Percentiles rank a stretch among this genome's conserved stretches.
Evolutionary conservation across 2,797 vertebrate species (phyloP).

Genomic region (Delichon dasypus): DNA sequence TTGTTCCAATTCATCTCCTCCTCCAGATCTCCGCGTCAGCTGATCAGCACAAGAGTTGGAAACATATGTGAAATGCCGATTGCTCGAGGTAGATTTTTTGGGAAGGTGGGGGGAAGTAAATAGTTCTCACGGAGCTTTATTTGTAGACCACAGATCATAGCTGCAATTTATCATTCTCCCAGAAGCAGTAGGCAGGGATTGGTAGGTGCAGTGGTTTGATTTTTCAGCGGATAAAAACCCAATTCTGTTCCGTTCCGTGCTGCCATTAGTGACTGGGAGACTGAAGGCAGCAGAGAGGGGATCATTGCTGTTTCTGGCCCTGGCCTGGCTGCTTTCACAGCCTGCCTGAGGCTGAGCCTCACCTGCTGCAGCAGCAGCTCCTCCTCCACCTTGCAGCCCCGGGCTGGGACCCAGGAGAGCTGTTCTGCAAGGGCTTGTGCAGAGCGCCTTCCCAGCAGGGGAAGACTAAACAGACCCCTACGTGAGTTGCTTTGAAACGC

Average conservation of each 20-base stretch:
- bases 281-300: not conserved
- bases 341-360: not conserved
- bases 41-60: not conserved
- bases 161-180: not conserved
- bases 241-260: not conserved
- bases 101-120: not conserved
- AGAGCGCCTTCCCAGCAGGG: not conserved
- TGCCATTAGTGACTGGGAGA: not conserved
- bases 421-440: not conserved
- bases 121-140: not conserved
- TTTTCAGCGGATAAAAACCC: not conserved
- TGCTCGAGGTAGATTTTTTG: not conserved
- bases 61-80: not conserved
- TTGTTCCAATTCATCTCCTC: not conserved
- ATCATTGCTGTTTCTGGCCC: not conserved
- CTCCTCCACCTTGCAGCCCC: not conserved
- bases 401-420: not conserved
- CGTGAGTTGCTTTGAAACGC: not conserved
- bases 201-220: not conserved
- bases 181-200: not conserved
- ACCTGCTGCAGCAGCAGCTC: not conserved
- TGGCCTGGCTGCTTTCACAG: not conserved
- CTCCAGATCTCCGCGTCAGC: not conserved
- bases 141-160: not conserved
- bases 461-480: fast-evolving